These are phyloP conservation scores for rabbit (Oryctolagus cuniculus) DNA, from an alignment of 2,113 vertebrate genomes.

Conservation along the genomic window DNA sequence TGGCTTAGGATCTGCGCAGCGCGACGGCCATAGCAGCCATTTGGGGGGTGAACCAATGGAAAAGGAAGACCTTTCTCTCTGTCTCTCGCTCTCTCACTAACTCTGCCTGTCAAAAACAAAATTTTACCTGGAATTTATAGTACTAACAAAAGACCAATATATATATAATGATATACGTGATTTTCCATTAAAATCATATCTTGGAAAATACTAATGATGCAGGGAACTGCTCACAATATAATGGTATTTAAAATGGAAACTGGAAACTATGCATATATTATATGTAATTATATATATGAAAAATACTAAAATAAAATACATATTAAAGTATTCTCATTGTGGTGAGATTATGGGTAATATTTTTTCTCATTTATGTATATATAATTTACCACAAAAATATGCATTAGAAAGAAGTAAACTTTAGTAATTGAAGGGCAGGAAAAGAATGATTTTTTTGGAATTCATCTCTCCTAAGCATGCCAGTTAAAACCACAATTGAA, in stretches of 20 bases:
- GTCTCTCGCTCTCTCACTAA: too few species aligned
- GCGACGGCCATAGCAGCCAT: too few species aligned
- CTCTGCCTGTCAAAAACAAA: background rate
- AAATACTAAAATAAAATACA: background rate
- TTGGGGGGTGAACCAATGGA: too few species aligned
- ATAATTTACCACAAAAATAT: slow-evolving; percentile 28
- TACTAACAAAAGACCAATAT: background rate
- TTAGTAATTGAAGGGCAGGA: slow-evolving; percentile 7
- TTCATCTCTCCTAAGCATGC: slow-evolving; percentile 18
- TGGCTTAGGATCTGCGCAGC: too few species aligned
- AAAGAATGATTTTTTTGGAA: slow-evolving; percentile 44
- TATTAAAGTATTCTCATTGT: background rate
- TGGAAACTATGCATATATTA: background rate
- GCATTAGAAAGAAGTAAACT: background rate
- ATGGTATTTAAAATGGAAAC: background rate
- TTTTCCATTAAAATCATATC: slow-evolving; percentile 15
- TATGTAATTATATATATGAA: too few species aligned
- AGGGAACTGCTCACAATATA: background rate
- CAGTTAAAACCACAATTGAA: slow-evolving; percentile 44
- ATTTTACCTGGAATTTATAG: background rate
- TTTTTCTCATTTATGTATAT: background rate
- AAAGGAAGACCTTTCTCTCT: too few species aligned
- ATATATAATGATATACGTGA: background rate
- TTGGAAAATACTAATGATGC: background rate
- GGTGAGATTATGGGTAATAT: background rate